phyloP scores from a whole-genome alignment of 2,888 invertebrate species.

The Tipula vernalis region DNA sequence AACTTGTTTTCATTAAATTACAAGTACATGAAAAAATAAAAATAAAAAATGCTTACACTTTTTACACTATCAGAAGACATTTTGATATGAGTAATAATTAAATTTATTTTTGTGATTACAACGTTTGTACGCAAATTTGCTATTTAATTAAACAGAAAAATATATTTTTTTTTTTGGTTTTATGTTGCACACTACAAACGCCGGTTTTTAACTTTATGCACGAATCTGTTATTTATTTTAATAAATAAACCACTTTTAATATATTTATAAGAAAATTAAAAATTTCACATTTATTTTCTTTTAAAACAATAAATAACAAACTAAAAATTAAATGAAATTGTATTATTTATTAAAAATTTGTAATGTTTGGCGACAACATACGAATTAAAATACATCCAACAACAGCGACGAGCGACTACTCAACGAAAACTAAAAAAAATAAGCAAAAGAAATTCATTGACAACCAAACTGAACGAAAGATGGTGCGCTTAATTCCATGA shows the following conservation, averaged over 20 bases:
- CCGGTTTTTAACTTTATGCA: not conserved
- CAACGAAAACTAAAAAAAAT: not conserved
- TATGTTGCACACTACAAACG: not conserved
- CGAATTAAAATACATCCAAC: not conserved
- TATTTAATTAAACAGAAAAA: not conserved
- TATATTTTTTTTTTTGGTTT: not conserved
- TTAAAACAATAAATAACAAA: not conserved
- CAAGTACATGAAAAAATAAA: not conserved
- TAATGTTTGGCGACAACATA: not conserved
- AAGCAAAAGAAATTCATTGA: not conserved
- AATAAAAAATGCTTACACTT: not conserved
- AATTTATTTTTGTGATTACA: not conserved
- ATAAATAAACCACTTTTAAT: not conserved
- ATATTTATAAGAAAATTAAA: not conserved
- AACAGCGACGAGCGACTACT: not conserved
- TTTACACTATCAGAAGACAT: slow-evolving; percentile 12
- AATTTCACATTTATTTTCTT: not conserved
- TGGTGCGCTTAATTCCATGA: not conserved
- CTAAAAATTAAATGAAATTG: not conserved
- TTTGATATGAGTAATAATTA: not conserved
- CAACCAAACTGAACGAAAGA: not conserved
- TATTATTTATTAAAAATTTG: not conserved
- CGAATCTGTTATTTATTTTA: not conserved
- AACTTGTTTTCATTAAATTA: not conserved
- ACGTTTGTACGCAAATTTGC: not conserved